phyloP scores from a whole-genome alignment of 2,888 invertebrate genomes.

The Aproaerema taeniolella region DNA sequence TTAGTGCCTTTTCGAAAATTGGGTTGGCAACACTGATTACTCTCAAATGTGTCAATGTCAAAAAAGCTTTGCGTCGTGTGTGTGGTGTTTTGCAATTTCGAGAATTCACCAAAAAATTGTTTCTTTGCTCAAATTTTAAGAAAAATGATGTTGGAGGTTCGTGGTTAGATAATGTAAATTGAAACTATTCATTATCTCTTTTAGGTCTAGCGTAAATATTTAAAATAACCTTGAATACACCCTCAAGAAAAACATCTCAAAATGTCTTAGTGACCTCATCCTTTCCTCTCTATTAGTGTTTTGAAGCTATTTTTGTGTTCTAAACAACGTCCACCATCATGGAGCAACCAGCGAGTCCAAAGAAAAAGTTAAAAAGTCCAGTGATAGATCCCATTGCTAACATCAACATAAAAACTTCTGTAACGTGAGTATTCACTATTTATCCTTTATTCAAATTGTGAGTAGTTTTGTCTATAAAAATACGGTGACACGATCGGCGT shows the following conservation, averaged over 20 bases:
- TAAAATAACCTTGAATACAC: not conserved
- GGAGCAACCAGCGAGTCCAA: constrained; percentile 40
- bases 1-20: too few relatives aligned
- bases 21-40: too few relatives aligned
- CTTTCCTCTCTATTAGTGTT: constrained; percentile 11
- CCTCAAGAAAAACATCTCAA: not conserved
- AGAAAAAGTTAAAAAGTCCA: constrained; percentile 49
- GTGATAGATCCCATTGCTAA: constrained; percentile 38
- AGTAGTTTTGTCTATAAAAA: too few relatives aligned
- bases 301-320: constrained; percentile 5
- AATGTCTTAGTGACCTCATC: constrained; percentile 2
- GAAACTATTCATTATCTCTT: not conserved
- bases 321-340: constrained; percentile 24
- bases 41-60: not conserved
- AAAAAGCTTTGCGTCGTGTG: not conserved
- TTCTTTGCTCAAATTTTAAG: too few relatives aligned
- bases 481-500: too few relatives aligned
- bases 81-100: constrained; percentile 1
- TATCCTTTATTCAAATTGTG: too few relatives aligned
- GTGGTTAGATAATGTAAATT: not conserved
- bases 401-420: constrained; percentile 44
- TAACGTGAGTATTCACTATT: constrained; percentile 50
- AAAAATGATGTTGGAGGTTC: too few relatives aligned
- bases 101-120: too few relatives aligned
- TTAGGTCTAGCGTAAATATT: too few relatives aligned